Base-by-base conservation (phyloP, 2,113 vertebrate species). In the Laticauda laticaudata region DNA sequence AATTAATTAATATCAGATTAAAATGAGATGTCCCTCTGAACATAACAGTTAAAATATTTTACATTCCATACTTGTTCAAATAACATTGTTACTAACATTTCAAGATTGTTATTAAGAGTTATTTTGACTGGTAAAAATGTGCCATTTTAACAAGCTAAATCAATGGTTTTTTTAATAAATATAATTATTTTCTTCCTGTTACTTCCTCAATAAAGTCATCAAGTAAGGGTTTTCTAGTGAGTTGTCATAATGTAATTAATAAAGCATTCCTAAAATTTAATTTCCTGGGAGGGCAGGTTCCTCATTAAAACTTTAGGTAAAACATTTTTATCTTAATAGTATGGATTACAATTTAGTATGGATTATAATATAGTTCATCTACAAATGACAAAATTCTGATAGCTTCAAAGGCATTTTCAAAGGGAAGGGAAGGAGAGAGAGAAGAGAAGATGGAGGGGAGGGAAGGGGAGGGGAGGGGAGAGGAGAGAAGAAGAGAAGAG, bases 391-490 rank as follows among this genome's bases (percentile, higher is more conserved):
- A 81, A 34, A 81, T 81, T 81, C 6, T 81, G 34, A 39, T 34
- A 75, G 34, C 64, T 39, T 75, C 15, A 6, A 34, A 75, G n/a
- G 29, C 29, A 15, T 15, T 34, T 34, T 15, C 4, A 75, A 75
- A 75, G 5, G 5, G 59, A 8, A 11, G 59, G 9, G 26, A 12
- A 29, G 59, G 7, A 0, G 29, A n/a, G 61, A 14, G 26, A 51
- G 8, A 8, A 5, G 10, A 29, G 59, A 11, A 51, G 48, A 51
- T 51, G 7, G 8, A 51, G 0, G 10, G 9, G 3, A 59, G 59
- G 0, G 8, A 2, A 61, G 26, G 26, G 10, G 4, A 26, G 59
- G 9, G 9, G 1, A 11, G 9, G 1, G 1, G 4, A 29, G 59
- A 10, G 6, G 0, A 57, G 26, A 7, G 11, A 2, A 53, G 53